Conservation (phyloP, 2,113 vertebrate species). For the Merops nubicus region DNA sequence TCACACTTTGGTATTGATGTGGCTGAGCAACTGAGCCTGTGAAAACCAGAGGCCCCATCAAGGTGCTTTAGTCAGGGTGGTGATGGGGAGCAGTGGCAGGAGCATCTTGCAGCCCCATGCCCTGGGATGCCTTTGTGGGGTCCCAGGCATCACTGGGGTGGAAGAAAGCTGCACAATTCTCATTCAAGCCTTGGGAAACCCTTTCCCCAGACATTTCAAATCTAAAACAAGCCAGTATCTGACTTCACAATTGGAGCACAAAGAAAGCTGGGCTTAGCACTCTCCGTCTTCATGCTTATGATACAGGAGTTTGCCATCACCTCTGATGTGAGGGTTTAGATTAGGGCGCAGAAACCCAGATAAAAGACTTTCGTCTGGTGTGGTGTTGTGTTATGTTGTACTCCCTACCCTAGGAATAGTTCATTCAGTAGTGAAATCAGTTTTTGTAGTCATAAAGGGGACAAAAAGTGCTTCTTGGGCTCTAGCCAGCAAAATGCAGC, state of each 20-base stretch:
- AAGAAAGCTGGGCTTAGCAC: not conserved
- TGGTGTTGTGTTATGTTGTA: not conserved
- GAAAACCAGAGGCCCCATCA: not conserved
- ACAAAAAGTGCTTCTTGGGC: not conserved
- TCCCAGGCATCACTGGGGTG: not conserved
- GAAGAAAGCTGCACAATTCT: not conserved
- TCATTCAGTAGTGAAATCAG: not conserved
- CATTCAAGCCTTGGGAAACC: not conserved
- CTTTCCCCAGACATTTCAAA: not conserved
- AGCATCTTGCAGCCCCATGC: not conserved
- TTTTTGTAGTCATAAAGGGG: not conserved
- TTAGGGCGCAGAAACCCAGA: not conserved
- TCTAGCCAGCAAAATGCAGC: not conserved
- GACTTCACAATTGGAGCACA: not conserved
- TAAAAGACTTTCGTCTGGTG: not conserved
- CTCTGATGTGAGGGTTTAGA: not conserved
- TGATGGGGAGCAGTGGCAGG: rapidly evolving
- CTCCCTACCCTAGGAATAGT: not conserved
- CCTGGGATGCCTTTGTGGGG: not conserved
- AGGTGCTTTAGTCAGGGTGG: rapidly evolving
- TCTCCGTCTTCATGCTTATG: not conserved
- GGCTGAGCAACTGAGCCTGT: not conserved
- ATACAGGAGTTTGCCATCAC: not conserved
- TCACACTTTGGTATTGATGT: not conserved
- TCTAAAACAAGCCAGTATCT: not conserved